These are phyloP conservation scores for Trissonchulus latispiculum DNA, from an alignment of 2,888 invertebrate genomes.

Conservation along the genomic window DNA sequence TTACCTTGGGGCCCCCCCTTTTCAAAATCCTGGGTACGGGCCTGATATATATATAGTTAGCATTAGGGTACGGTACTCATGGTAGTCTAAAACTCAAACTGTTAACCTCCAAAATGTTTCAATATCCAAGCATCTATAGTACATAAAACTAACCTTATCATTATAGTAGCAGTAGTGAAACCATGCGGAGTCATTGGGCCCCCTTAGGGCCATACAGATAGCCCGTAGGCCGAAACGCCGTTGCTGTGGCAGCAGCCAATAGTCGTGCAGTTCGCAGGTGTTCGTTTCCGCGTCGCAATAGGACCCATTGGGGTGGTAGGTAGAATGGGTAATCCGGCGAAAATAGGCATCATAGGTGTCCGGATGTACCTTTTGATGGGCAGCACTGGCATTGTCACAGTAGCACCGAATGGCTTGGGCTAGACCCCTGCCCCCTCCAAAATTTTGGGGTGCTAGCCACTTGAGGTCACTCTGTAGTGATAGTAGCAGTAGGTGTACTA, in stretches of 20 bases:
- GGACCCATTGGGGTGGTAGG: background rate
- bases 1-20: too few species aligned
- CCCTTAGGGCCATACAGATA: background rate
- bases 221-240: background rate
- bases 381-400: background rate
- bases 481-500: too few species aligned
- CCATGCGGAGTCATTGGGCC: background rate
- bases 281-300: background rate
- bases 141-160: too few species aligned
- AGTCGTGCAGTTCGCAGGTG: background rate
- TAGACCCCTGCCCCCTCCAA: too few species aligned
- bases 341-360: background rate
- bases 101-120: too few species aligned
- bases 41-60: too few species aligned
- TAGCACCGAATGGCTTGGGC: background rate
- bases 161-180: background rate
- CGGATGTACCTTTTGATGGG: background rate
- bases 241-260: background rate
- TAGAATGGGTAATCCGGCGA: background rate
- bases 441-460: too few species aligned
- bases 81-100: too few species aligned
- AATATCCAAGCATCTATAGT: too few species aligned
- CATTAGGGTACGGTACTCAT: too few species aligned
- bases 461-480: too few species aligned
- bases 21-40: too few species aligned